phyloP scores from a whole-genome alignment of 2,888 invertebrate species.

The Cheilosia pagana region DNA sequence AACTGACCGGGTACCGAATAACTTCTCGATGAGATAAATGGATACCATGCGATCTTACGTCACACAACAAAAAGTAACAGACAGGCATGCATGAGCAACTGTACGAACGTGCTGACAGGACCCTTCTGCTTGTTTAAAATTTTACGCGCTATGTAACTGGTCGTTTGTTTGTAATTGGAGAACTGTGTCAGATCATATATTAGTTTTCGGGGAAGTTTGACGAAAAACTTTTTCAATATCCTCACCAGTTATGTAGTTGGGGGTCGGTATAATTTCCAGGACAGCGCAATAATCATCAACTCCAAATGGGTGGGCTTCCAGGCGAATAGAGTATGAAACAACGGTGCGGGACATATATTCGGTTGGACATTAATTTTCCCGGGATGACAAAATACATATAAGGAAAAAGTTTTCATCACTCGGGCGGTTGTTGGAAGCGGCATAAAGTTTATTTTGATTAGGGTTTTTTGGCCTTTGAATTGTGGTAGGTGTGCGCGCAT shows the following conservation, averaged over 20 bases:
- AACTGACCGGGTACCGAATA: background rate
- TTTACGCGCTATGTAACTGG: background rate
- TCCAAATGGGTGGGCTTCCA: background rate
- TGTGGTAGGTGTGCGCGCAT: too few species aligned
- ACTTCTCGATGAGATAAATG: background rate
- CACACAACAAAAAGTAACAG: background rate
- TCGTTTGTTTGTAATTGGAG: slow-evolving; percentile 13
- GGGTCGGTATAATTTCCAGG: too few species aligned
- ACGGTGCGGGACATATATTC: background rate
- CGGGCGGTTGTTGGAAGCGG: background rate
- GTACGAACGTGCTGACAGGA: background rate
- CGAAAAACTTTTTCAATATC: slow-evolving; percentile 17
- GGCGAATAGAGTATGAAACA: background rate
- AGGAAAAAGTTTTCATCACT: background rate
- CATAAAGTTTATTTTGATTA: background rate
- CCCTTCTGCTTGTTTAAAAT: background rate
- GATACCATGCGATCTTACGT: background rate
- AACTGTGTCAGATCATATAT: slow-evolving; percentile 1
- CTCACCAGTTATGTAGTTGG: background rate
- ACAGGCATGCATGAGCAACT: background rate
- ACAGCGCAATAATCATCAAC: background rate
- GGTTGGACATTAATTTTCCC: background rate
- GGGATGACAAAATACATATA: background rate
- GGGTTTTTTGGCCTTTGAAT: too few species aligned
- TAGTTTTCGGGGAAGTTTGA: slow-evolving; percentile 10